Percentiles rank a stretch among this genome's conserved stretches.
These are phyloP conservation scores for Peromyscus maniculatus DNA, from an alignment of 2,113 vertebrate species.

Conservation along the genomic window DNA sequence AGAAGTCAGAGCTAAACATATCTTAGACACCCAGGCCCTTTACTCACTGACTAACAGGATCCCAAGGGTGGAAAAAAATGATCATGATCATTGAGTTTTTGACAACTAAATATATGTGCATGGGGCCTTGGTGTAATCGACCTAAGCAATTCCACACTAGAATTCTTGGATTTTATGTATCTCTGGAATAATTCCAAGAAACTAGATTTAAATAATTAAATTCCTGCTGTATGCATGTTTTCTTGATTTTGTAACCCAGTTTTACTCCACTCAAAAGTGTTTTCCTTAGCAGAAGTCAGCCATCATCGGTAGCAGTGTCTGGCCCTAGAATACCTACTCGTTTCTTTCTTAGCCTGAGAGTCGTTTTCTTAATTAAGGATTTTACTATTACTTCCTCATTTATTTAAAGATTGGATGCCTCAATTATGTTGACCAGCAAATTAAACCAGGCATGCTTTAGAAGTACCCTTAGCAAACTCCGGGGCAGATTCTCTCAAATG, in stretches of 20 bases:
- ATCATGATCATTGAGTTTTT: background rate
- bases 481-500: background rate
- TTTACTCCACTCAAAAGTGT: background rate
- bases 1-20: background rate
- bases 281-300: constrained; percentile 14
- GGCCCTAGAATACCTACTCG: background rate
- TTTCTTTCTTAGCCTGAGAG: background rate
- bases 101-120: background rate
- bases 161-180: background rate
- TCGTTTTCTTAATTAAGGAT: background rate
- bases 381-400: background rate
- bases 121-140: background rate
- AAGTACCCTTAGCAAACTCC: background rate
- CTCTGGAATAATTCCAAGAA: constrained; percentile 36
- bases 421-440: background rate
- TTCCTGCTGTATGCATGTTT: background rate
- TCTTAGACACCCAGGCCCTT: background rate
- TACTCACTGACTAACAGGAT: background rate
- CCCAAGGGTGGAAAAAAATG: background rate
- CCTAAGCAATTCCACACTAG: background rate
- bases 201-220: background rate
- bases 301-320: background rate
- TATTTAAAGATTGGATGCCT: background rate
- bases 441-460: background rate
- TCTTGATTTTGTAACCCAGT: background rate